A percentile compares a stretch with the other conserved stretches of the same genome.
phyloP scores from a whole-genome alignment of 1,140 invertebrate species.

The Cotesia vestalis region DNA sequence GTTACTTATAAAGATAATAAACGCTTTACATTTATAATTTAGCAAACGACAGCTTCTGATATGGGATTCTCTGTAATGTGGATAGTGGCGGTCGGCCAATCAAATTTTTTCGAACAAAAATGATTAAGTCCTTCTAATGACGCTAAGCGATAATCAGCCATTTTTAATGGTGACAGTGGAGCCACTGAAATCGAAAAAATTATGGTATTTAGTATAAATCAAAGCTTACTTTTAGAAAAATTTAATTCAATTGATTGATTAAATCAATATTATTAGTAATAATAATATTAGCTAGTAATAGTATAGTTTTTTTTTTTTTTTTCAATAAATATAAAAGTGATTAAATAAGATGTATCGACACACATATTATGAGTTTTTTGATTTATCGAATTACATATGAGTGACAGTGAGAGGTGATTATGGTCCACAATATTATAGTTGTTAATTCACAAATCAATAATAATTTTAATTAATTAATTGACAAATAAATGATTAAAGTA shows the following conservation, averaged over 20 bases:
- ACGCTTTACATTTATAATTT: conserved; percentile 55
- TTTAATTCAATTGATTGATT: too few relatives aligned
- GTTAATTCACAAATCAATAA: not conserved
- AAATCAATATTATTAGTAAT: too few relatives aligned
- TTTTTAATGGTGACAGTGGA: conserved; percentile 75
- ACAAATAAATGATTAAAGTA: not conserved
- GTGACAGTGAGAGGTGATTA: too few relatives aligned
- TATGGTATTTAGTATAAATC: not conserved
- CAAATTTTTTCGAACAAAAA: conserved; percentile 66
- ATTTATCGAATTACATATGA: conserved; percentile 4
- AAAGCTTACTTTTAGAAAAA: too few relatives aligned
- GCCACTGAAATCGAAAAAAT: conserved; percentile 70
- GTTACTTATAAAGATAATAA: not conserved
- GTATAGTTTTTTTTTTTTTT: conserved; percentile 8
- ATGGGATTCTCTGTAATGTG: conserved; percentile 83
- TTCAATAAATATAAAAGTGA: too few relatives aligned
- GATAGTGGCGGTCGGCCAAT: conserved; percentile 72
- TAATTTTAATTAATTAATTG: not conserved
- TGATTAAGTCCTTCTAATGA: conserved; percentile 69
- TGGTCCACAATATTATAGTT: conserved; percentile 5
- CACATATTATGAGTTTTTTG: not conserved
- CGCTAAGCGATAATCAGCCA: conserved; percentile 70
- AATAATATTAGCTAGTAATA: conserved; percentile 3
- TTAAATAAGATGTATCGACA: not conserved
- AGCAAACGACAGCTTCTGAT: conserved; percentile 78